phyloP scores from a whole-genome alignment of 2,888 invertebrate species.

The Stomorhina lunata region DNA sequence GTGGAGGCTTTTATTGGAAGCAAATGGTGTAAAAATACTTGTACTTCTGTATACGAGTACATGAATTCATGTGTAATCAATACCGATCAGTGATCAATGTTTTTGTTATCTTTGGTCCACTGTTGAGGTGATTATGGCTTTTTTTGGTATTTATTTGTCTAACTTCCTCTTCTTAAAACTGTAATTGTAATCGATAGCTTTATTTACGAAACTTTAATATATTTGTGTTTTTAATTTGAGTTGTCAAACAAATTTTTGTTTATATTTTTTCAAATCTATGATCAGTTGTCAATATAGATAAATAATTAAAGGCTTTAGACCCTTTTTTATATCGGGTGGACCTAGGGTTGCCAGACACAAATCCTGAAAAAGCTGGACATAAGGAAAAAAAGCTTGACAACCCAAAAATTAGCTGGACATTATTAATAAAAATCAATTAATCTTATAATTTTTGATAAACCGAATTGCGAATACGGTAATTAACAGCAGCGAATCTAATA shows the following conservation, averaged over 20 bases:
- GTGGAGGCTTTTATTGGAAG: not conserved
- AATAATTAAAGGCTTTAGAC: too few species aligned
- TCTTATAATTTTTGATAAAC: too few species aligned
- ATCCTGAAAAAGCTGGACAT: too few species aligned
- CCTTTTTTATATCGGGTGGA: too few species aligned
- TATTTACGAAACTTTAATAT: slow-evolving; percentile 21
- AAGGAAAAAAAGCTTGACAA: too few species aligned
- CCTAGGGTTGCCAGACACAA: too few species aligned
- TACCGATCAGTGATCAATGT: not conserved
- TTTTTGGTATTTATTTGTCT: slow-evolving; percentile 5
- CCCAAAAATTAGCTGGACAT: too few species aligned
- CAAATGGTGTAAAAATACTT: not conserved
- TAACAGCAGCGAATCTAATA: too few species aligned
- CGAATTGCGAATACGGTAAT: too few species aligned
- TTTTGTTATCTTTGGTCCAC: not conserved
- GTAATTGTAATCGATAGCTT: slow-evolving; percentile 68
- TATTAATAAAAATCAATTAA: too few species aligned
- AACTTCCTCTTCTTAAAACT: slow-evolving; percentile 8
- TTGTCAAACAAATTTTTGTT: slow-evolving; percentile 19
- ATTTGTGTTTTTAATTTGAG: not conserved
- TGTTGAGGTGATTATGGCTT: slow-evolving; percentile 25
- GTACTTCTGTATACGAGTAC: not conserved
- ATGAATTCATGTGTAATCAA: slow-evolving; percentile 21
- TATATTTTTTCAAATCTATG: not conserved
- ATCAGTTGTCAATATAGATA: not conserved